These are phyloP conservation scores for Aspidapion aeneum DNA, from an alignment of 2,888 invertebrate species.

Conservation along the genomic window DNA sequence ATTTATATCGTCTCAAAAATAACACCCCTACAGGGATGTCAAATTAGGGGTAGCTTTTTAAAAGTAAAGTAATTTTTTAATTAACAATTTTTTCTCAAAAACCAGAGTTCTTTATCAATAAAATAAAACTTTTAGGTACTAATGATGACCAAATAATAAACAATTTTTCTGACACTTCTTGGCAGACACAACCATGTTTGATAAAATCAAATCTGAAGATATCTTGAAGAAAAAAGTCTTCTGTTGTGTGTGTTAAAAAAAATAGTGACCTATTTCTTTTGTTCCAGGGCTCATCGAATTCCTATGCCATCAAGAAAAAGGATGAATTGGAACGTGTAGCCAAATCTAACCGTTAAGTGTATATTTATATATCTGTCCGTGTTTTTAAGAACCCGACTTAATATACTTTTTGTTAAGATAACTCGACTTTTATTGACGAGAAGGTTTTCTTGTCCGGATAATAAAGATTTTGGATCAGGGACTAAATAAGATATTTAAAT, in stretches of 20 bases:
- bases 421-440: no score
- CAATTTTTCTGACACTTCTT: slow-evolving; percentile 24
- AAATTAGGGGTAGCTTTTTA: no score
- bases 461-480: no score
- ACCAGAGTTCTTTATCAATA: no score
- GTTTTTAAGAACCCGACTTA: not conserved
- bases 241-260: not conserved
- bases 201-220: slow-evolving; percentile 4
- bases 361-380: not conserved
- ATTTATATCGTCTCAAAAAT: no score
- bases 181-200: slow-evolving; percentile 21
- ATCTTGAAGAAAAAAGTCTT: not conserved
- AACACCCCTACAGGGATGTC: no score
- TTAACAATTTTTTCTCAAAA: no score
- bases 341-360: slow-evolving; percentile 98
- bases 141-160: slow-evolving; percentile 20
- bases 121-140: no score
- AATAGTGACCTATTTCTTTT: slow-evolving; percentile 16
- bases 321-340: slow-evolving; percentile 99
- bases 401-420: not conserved
- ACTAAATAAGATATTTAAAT: no score
- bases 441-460: no score
- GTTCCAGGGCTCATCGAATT: slow-evolving; percentile 92
- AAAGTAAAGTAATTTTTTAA: no score
- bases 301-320: slow-evolving; percentile 99